phyloP scores from a whole-genome alignment of 2,797 vertebrate species.

The Xenopus petersii region DNA sequence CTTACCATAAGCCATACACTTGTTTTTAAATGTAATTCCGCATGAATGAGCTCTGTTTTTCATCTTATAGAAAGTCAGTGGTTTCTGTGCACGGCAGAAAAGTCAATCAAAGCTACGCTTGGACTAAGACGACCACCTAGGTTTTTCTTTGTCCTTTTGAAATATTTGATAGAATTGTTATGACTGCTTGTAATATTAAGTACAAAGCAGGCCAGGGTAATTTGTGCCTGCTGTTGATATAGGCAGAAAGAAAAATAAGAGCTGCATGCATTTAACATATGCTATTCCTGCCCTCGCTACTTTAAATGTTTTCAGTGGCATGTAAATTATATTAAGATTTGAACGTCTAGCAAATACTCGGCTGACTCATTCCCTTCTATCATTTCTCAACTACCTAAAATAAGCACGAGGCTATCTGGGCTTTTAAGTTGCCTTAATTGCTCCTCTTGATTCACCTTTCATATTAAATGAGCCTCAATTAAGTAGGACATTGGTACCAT shows the following conservation, averaged over 20 bases:
- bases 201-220: slow-evolving; percentile 71
- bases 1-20: slow-evolving; percentile 31
- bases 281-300: slow-evolving; percentile 51
- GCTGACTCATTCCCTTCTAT: not conserved
- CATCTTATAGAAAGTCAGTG: slow-evolving; percentile 53
- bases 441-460: slow-evolving; percentile 36
- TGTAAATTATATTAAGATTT: slow-evolving; percentile 21
- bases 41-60: slow-evolving; percentile 50
- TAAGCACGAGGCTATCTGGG: slow-evolving; percentile 20
- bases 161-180: slow-evolving; percentile 74
- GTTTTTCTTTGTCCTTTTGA: slow-evolving; percentile 58
- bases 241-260: slow-evolving; percentile 63
- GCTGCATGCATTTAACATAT: slow-evolving; percentile 58
- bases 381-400: slow-evolving; percentile 35
- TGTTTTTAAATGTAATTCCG: slow-evolving; percentile 48
- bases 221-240: slow-evolving; percentile 72
- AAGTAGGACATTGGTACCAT: not conserved
- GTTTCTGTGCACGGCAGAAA: slow-evolving; percentile 56
- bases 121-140: slow-evolving; percentile 68
- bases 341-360: slow-evolving; percentile 37
- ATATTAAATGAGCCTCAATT: slow-evolving; percentile 20
- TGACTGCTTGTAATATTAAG: slow-evolving; percentile 75
- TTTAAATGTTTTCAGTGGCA: not conserved
- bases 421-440: slow-evolving; percentile 27
- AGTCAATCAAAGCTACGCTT: slow-evolving; percentile 56